Evolutionary conservation across 2,113 vertebrate species (phyloP).

Genomic region (Malurus cyaneus): DNA sequence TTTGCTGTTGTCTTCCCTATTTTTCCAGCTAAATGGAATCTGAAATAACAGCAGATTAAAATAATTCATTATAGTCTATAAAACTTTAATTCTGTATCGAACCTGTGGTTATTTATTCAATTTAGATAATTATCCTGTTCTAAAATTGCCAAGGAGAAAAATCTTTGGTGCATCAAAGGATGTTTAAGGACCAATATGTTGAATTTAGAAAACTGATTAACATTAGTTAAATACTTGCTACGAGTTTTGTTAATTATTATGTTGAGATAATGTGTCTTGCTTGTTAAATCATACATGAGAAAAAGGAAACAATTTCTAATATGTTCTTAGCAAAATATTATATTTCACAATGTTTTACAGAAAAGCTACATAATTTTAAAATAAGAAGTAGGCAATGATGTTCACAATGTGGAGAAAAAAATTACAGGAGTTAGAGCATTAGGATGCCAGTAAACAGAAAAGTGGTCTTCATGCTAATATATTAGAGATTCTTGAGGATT

Average conservation of each 20-base stretch:
- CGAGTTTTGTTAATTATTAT: neutral
- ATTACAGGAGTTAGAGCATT: neutral
- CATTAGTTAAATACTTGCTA: neutral
- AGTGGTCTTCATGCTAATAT: neutral
- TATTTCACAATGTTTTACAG: neutral
- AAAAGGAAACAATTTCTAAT: neutral
- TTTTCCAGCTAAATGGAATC: neutral
- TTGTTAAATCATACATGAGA: neutral
- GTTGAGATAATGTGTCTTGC: neutral
- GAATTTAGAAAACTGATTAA: neutral
- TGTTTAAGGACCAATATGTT: neutral
- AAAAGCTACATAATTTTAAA: neutral
- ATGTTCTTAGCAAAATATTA: neutral
- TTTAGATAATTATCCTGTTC: neutral
- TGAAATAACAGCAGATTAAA: neutral
- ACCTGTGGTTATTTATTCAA: neutral
- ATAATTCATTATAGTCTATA: neutral
- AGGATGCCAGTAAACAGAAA: neutral
- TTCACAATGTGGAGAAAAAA: neutral
- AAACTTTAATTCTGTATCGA: neutral
- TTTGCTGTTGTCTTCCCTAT: neutral
- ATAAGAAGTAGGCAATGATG: neutral
- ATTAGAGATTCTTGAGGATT: neutral
- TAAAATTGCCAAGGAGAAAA: slow-evolving; percentile 4
- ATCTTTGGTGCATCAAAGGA: neutral